Evolutionary conservation across 2,797 vertebrate species (phyloP).

Genomic region (Gambelia wislizenii): DNA sequence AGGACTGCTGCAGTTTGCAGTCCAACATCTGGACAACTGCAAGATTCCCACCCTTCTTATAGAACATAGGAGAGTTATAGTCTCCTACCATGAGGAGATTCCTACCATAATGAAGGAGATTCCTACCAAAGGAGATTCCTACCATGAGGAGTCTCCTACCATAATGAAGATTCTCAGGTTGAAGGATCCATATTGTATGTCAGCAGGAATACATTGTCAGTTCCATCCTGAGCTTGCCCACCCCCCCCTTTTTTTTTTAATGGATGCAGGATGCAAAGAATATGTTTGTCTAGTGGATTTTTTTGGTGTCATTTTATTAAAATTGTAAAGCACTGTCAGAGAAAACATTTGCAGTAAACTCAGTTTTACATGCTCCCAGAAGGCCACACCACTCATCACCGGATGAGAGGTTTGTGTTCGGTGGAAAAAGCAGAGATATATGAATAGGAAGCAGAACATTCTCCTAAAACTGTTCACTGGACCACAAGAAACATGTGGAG

Average conservation of each 20-base stretch:
- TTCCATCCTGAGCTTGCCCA: not conserved
- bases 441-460: constrained; percentile 34
- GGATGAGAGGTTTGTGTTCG: constrained; percentile 46
- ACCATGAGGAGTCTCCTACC: too few species aligned
- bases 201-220: not conserved
- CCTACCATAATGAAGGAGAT: too few species aligned
- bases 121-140: too few species aligned
- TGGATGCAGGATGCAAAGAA: not conserved
- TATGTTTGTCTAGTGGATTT: not conserved
- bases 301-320: not conserved
- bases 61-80: too few species aligned
- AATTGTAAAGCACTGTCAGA: constrained; percentile 23
- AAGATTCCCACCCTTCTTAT: too few species aligned
- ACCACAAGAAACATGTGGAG: constrained; percentile 45
- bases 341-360: constrained; percentile 29
- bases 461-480: constrained; percentile 45
- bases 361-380: constrained; percentile 22
- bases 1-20: too few species aligned
- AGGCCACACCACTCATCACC: constrained; percentile 42
- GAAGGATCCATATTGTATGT: not conserved
- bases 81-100: too few species aligned
- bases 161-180: not conserved
- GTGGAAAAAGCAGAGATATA: constrained; percentile 21
- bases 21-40: too few species aligned
- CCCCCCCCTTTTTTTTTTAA: constrained; percentile 4